phyloP scores from a whole-genome alignment of 2,113 vertebrate genomes.

The Colinus virginianus region DNA sequence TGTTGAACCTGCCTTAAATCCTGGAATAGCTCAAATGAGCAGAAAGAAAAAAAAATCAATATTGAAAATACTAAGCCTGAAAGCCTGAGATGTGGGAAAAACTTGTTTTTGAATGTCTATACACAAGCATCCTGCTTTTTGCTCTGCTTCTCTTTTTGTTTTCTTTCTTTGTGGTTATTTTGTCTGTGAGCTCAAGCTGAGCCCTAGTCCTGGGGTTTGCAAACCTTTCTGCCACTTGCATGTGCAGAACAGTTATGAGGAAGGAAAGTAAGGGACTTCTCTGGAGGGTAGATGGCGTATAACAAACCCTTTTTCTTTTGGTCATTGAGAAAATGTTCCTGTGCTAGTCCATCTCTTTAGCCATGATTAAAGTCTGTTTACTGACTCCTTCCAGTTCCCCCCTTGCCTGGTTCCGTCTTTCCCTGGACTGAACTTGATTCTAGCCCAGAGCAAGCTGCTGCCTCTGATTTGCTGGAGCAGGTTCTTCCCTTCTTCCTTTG shows the following conservation, averaged over 20 bases:
- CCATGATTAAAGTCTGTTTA: slow-evolving; percentile 71
- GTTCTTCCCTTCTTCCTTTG: neutral
- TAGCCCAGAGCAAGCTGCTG: neutral
- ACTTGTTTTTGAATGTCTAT: neutral
- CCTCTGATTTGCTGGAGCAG: neutral
- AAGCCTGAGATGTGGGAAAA: neutral
- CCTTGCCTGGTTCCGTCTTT: slow-evolving; percentile 56
- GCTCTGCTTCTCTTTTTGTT: neutral
- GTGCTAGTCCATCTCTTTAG: slow-evolving; percentile 60
- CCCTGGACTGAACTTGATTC: slow-evolving; percentile 48
- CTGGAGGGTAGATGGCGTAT: neutral
- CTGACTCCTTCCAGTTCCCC: slow-evolving; percentile 56
- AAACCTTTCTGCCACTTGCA: slow-evolving; percentile 10
- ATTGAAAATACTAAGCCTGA: neutral
- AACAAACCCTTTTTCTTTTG: slow-evolving; percentile 37
- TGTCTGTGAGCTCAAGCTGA: neutral
- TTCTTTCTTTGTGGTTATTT: neutral
- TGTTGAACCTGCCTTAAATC: neutral
- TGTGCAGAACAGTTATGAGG: neutral
- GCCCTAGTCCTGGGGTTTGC: neutral
- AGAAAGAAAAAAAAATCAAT: neutral
- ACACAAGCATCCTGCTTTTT: neutral
- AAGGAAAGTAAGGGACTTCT: neutral
- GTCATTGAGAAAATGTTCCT: slow-evolving; percentile 65
- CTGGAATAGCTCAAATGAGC: neutral